Base-by-base conservation (phyloP, 2,113 vertebrate species). In the Psephotus haematonotus region DNA sequence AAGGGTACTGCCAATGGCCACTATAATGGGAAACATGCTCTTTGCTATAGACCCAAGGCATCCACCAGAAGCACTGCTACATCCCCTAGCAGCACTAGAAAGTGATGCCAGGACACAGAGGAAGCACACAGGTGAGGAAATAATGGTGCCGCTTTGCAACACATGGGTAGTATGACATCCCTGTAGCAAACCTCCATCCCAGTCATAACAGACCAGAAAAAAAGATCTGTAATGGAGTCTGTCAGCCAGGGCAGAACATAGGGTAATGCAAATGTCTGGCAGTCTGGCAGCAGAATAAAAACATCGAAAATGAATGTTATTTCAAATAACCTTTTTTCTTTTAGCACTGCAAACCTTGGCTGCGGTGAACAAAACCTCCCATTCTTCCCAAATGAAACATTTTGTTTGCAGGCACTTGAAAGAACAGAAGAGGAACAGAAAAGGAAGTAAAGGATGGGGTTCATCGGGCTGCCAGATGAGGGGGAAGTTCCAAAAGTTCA, bases 401-500 rank as follows among this genome's bases (percentile, higher is more conserved):
- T 96, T 82, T 72, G 35, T 95, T 95, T 85, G 77, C 77, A 95
- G 62, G 31, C 91, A 95, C 91, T 95, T 93, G 69, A 97, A 96
- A 96, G 89, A 88, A 77, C 27, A 91, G 83, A 82, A 91, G 35
- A 93, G 89, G 83, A 88, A 77, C 27, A 91, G 83, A 79, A 91
- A 37, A 94, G 91, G 94, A 96, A 96, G 86, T 13, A 8, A 82
- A 92, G 57, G 57, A 95, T 7, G 17, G 67, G 74, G 52, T 95
- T 96, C 95, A 97, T 92, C 52, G 0, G 95, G 86, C 84, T 95
- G 94, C 95, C 95, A 96, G 95, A 97, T 96, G 96, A 88, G 70
- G 39, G 95, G 91, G 91, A 95, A 95, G 91, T 95, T 95, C 77
- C 86, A 87, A 89, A 95, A 95, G 94, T 95, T 97, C 96, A 96